Conservation (phyloP, 2,113 vertebrate species). For the Macrotis lagotis region DNA sequence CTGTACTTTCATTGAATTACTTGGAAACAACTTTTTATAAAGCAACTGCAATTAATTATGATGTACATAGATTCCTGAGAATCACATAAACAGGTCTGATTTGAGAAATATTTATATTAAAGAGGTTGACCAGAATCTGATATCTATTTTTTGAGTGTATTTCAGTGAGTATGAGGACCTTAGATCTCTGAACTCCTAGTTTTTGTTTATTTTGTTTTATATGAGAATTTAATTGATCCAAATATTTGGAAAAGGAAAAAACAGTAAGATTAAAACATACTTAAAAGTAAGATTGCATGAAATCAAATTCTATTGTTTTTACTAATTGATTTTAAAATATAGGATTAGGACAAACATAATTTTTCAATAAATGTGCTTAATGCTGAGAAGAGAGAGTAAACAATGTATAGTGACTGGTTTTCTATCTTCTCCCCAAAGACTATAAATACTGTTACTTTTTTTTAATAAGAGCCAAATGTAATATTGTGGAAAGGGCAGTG, state of each 20-base stretch:
- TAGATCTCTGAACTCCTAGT: background rate
- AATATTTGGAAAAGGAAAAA: slow-evolving; percentile 41
- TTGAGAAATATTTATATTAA: slow-evolving; percentile 34
- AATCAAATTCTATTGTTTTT: slow-evolving; percentile 26
- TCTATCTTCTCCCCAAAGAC: background rate
- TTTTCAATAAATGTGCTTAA: slow-evolving; percentile 46
- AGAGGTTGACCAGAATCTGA: background rate
- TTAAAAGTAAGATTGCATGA: no score
- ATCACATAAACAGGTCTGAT: slow-evolving; percentile 21
- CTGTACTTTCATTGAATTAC: background rate
- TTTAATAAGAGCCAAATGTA: background rate
- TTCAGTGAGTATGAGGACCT: background rate
- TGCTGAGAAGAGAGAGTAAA: slow-evolving; percentile 60
- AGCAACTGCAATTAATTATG: background rate
- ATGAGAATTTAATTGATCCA: slow-evolving; percentile 12
- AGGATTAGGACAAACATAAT: slow-evolving; percentile 42
- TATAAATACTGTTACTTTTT: background rate
- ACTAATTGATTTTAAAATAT: background rate
- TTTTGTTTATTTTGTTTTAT: slow-evolving; percentile 30
- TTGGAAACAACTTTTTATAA: background rate
- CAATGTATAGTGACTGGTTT: background rate
- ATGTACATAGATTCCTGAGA: slow-evolving; percentile 21
- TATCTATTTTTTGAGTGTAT: slow-evolving; percentile 27
- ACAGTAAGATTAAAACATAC: slow-evolving; percentile 29
- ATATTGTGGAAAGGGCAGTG: background rate